phyloP scores from a whole-genome alignment of 1,140 invertebrate species.

The Pseudomyrmex pallidus region DNA sequence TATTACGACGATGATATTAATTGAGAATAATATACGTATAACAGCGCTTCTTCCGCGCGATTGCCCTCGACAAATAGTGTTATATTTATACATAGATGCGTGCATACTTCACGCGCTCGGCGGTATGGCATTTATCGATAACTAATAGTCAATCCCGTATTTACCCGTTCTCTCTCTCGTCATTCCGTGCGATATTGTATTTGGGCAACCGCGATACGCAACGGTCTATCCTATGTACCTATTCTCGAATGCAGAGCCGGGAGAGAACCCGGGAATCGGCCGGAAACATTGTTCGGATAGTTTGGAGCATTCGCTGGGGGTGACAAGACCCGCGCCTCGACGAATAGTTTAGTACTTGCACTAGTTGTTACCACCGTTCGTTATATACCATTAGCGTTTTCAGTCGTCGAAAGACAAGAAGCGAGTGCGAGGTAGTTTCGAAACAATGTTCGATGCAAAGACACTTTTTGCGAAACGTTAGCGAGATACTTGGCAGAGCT shows the following conservation, averaged over 20 bases:
- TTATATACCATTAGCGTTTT: slow-evolving; percentile 51
- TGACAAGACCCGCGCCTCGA: slow-evolving; percentile 64
- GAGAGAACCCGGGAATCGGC: slow-evolving; percentile 50
- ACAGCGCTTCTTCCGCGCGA: neutral
- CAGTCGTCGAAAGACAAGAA: slow-evolving; percentile 47
- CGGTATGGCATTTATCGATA: slow-evolving; percentile 17
- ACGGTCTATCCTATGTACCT: slow-evolving; percentile 1
- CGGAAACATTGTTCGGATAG: slow-evolving; percentile 68
- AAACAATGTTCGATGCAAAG: slow-evolving; percentile 42
- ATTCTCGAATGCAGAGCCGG: slow-evolving; percentile 17
- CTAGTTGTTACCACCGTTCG: slow-evolving; percentile 40
- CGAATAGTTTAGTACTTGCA: slow-evolving; percentile 67
- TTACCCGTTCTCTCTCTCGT: slow-evolving; percentile 30
- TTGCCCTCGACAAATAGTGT: neutral
- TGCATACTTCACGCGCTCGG: neutral
- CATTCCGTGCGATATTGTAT: slow-evolving; percentile 21
- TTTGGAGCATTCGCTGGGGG: slow-evolving; percentile 43
- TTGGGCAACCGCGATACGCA: slow-evolving; percentile 43
- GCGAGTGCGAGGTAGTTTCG: slow-evolving; percentile 29
- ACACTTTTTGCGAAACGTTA: neutral
- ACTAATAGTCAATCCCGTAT: slow-evolving; percentile 24
- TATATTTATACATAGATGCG: slow-evolving; percentile 6
- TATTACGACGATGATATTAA: neutral
- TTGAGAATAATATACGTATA: slow-evolving; percentile 23
- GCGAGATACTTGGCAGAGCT: neutral